phyloP scores from a whole-genome alignment of 2,888 invertebrate genomes.

The Eueremaeus valkanovi region DNA sequence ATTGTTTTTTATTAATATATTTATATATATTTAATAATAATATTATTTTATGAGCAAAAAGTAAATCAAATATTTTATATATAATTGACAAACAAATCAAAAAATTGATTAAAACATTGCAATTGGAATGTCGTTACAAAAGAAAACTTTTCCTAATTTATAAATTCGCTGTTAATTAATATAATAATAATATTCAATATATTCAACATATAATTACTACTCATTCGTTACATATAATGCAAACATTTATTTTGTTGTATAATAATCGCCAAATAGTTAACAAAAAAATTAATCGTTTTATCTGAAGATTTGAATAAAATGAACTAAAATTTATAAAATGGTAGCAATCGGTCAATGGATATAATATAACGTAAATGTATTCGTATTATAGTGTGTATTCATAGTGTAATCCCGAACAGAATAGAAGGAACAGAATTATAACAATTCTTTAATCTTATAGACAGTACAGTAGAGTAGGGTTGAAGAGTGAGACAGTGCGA shows the following conservation, averaged over 20 bases:
- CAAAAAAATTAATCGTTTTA: not conserved
- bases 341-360: conserved; percentile 19
- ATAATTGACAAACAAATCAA: conserved; percentile 28
- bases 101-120: conserved; percentile 25
- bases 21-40: not conserved
- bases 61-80: conserved; percentile 3
- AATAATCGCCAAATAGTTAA: not conserved
- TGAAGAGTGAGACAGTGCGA: too few relatives aligned
- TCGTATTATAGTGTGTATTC: too few relatives aligned
- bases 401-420: conserved; percentile 2
- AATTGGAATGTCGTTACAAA: conserved; percentile 24
- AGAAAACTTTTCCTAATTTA: not conserved
- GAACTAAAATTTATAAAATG: conserved; percentile 32
- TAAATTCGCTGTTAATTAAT: conserved; percentile 24
- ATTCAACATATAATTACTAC: not conserved
- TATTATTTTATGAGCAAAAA: conserved; percentile 14
- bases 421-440: not conserved
- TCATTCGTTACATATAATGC: not conserved
- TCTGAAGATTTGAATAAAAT: conserved; percentile 5
- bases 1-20: too few relatives aligned
- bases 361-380: not conserved
- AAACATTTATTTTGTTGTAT: too few relatives aligned
- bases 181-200: not conserved
- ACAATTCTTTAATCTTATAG: too few relatives aligned
- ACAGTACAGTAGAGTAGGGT: too few relatives aligned